Evolutionary conservation across 2,113 vertebrate species (phyloP).

Genomic region (Macroglossus sobrinus): DNA sequence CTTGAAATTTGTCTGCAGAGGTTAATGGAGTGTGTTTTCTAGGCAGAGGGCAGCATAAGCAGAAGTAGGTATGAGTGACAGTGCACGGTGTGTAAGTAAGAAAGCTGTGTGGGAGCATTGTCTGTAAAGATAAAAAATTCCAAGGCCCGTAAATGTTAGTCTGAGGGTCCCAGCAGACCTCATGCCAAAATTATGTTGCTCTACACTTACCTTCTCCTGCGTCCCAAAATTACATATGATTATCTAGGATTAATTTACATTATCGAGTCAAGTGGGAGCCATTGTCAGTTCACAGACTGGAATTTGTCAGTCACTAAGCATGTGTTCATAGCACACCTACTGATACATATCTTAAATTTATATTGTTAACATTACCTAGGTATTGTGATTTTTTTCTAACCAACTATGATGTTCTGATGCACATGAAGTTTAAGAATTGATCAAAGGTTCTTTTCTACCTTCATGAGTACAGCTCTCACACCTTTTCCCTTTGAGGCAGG

Average conservation of each 20-base stretch:
- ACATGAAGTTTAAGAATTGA: not conserved
- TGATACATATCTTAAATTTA: not conserved
- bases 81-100: not conserved
- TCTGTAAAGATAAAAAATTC: not conserved
- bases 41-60: not conserved
- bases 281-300: not conserved
- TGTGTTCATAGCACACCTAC: not conserved
- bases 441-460: not conserved
- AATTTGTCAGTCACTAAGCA: not conserved
- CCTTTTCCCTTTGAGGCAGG: not conserved
- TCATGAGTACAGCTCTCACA: not conserved
- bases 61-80: not conserved
- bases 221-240: not conserved
- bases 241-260: not conserved
- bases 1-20: not conserved
- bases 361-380: not conserved
- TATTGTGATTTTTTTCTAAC: not conserved
- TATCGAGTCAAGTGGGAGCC: not conserved
- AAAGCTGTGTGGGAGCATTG: not conserved
- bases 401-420: not conserved
- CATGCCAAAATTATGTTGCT: not conserved
- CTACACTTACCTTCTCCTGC: not conserved
- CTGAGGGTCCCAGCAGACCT: not conserved
- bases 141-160: not conserved
- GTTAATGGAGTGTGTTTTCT: not conserved